A percentile compares a stretch with the other conserved stretches of the same genome.
phyloP scores from a whole-genome alignment of 2,113 vertebrate species.

The Melospiza georgiana region DNA sequence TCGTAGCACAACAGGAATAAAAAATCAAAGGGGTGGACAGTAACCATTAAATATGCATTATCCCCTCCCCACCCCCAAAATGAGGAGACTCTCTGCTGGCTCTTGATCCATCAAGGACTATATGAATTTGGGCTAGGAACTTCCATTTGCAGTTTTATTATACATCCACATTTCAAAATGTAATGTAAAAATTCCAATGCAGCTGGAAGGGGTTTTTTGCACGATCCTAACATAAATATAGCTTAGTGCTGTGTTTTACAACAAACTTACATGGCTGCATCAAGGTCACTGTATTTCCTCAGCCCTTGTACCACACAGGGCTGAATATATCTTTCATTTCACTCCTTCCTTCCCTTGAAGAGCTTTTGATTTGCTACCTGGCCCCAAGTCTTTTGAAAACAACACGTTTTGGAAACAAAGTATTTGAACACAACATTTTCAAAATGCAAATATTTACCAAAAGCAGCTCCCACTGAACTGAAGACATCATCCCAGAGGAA shows the following conservation, averaged over 20 bases:
- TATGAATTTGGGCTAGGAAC: not conserved
- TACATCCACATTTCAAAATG: not conserved
- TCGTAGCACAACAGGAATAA: not conserved
- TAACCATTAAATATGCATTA: not conserved
- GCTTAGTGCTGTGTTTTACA: not conserved
- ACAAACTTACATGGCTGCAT: not conserved
- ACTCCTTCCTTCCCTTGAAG: not conserved
- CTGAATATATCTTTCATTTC: not conserved
- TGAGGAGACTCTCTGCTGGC: not conserved
- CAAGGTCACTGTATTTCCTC: not conserved
- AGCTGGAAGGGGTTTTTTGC: not conserved
- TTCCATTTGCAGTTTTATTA: not conserved
- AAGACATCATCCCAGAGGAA: not conserved
- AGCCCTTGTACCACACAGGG: not conserved
- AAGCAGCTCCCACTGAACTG: not conserved
- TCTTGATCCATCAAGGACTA: not conserved
- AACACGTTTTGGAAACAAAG: not conserved
- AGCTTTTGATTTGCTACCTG: not conserved
- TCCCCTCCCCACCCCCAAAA: fast-evolving
- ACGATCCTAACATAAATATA: not conserved
- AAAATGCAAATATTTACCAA: not conserved
- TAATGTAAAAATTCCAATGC: not conserved
- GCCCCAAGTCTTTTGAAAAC: not conserved
- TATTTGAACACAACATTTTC: not conserved
- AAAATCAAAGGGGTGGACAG: not conserved